phyloP scores from a whole-genome alignment of 2,113 vertebrate genomes.

The Monarcha castaneiventris region DNA sequence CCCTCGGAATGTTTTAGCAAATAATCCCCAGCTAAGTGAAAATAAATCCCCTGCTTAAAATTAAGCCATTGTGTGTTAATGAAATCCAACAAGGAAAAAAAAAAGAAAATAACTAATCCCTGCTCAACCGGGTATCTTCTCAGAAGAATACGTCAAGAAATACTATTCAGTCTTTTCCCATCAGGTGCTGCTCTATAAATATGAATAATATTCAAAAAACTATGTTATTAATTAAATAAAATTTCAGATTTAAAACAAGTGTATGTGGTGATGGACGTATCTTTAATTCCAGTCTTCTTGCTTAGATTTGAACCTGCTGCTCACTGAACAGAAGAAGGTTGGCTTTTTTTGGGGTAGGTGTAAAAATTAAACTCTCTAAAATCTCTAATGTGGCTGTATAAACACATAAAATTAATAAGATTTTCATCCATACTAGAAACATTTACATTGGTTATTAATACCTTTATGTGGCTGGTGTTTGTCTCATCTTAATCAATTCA shows the following conservation, averaged over 20 bases:
- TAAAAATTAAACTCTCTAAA: neutral
- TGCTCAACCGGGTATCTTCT: neutral
- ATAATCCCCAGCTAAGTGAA: conserved; percentile 20
- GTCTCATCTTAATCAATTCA: neutral
- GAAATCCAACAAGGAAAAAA: neutral
- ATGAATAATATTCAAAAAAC: neutral
- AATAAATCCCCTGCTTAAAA: conserved; percentile 25
- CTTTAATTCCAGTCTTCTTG: neutral
- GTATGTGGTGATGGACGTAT: neutral
- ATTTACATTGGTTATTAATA: neutral
- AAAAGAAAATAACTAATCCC: neutral
- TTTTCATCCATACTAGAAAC: neutral
- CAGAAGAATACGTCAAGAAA: neutral
- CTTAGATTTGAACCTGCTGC: neutral
- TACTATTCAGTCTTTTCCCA: neutral
- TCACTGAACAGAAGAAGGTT: neutral
- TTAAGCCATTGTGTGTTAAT: neutral
- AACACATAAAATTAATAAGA: neutral
- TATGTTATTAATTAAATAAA: neutral
- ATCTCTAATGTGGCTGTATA: neutral
- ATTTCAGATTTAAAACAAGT: neutral
- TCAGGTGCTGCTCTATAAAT: neutral
- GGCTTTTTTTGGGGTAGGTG: neutral
- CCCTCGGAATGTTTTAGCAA: neutral
- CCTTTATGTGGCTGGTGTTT: neutral